Percentiles rank a stretch among this genome's conserved stretches.
Evolutionary conservation across 2,888 invertebrate genomes (phyloP).

Genomic region (Meteorus cinctellus): DNA sequence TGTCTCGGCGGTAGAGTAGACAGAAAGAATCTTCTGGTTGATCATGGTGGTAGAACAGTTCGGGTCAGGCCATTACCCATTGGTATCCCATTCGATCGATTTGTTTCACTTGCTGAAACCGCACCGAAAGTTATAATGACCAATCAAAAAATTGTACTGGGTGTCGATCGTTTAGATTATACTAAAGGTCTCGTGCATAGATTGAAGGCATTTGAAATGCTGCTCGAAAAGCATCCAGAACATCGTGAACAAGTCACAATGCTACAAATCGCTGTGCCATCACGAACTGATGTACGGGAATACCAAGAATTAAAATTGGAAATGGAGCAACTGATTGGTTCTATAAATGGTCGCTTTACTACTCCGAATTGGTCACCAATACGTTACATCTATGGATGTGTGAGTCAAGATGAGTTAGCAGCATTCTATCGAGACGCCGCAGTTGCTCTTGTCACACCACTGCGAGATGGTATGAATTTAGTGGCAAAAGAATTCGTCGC

Average conservation of each 20-base stretch:
- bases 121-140: slow-evolving; percentile 79
- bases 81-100: slow-evolving; percentile 91
- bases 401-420: slow-evolving; percentile 89
- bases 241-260: slow-evolving; percentile 86
- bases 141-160: slow-evolving; percentile 87
- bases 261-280: slow-evolving; percentile 91
- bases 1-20: slow-evolving; percentile 91
- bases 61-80: slow-evolving; percentile 89
- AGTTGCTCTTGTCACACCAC: slow-evolving; percentile 89
- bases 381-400: slow-evolving; percentile 90
- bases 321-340: slow-evolving; percentile 91
- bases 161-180: slow-evolving; percentile 92
- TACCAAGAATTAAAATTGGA: slow-evolving; percentile 93
- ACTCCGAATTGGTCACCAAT: slow-evolving; percentile 96
- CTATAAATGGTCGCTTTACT: slow-evolving; percentile 91
- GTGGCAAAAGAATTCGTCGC: slow-evolving; percentile 95
- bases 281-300: slow-evolving; percentile 91
- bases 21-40: slow-evolving; percentile 88
- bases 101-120: slow-evolving; percentile 85
- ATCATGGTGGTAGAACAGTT: slow-evolving; percentile 90
- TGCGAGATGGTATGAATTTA: slow-evolving; percentile 93
- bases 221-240: slow-evolving; percentile 88
- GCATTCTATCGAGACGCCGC: slow-evolving; percentile 91
- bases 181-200: slow-evolving; percentile 92
- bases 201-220: slow-evolving; percentile 86